Evolutionary conservation across 2,888 invertebrate species (phyloP), one percentile per base, ranked within the genome.

Genomic region (Pachymerium ferrugineum): DNA sequence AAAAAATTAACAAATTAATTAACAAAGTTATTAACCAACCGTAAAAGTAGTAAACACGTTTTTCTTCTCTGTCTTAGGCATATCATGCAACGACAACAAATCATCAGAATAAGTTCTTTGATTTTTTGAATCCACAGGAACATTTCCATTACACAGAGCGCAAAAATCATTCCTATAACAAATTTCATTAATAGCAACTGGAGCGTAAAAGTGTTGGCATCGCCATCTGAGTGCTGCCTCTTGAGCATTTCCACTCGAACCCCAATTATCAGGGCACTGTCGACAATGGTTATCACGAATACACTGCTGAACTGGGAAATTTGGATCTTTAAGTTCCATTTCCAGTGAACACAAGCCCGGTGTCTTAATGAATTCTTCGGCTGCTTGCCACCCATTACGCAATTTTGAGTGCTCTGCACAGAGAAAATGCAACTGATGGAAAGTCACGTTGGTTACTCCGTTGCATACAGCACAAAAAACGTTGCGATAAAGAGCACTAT

Each of bases 91-190:
- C 30, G 25, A 12, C 16, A 31, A 22, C 35, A 70, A n/a, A 33
- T 33, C n/a, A 31, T 30, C 30, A 4, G 70, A 70, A 22, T 16
- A 72, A 22, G 12, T 42, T n/a, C 72, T 35, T 25, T 42, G 8
- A 8, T 16, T 8, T 10, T 22, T 25, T 5, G 42, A 19, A 42
- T 72, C 72, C 10, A 38, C 22, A 3, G 47, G 72, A 6, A 38
- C 31, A n/a, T 38, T 25, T 14, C 31, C 47, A 47, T 72, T 72
- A 25, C 72, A 72, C 14, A 42, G 16, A 5, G 72, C 72, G 25
- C 72, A 72, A 19, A 72, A 72, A 42, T 72, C 72, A 42, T 47
- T 72, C n/a, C 72, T 19, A 19, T 72, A 72, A 25, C 72, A 72
- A 72, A 25, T 42, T 4, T 42, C 72, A 25, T 72, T 47, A 12